Evolutionary conservation across 2,113 vertebrate species (phyloP).

Genomic region (Prionailurus viverrinus): DNA sequence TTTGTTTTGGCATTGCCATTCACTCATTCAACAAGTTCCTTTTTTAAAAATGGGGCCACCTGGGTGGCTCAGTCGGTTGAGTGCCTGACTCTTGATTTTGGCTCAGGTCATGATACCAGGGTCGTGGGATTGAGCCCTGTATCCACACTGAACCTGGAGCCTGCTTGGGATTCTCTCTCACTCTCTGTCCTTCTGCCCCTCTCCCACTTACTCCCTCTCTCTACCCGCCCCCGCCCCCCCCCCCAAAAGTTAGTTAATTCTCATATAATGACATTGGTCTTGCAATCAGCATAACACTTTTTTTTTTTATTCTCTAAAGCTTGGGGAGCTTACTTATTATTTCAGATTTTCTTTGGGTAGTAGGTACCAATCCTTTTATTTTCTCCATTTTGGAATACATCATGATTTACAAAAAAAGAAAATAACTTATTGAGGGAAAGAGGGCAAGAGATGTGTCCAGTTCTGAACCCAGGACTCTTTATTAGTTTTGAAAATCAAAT

Average conservation of each 20-base stretch:
- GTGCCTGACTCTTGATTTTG: too few relatives aligned
- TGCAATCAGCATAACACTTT: background rate
- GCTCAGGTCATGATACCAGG: too few relatives aligned
- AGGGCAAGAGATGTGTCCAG: background rate
- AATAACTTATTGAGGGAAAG: background rate
- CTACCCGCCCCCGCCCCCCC: too few relatives aligned
- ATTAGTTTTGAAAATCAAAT: background rate
- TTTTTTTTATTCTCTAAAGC: background rate
- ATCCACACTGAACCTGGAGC: too few relatives aligned
- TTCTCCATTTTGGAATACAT: background rate
- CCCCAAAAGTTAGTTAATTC: constrained; percentile 18
- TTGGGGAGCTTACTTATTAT: background rate
- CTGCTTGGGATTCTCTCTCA: too few relatives aligned
- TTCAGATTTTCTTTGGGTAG: background rate
- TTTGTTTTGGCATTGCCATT: constrained; percentile 2
- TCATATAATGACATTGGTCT: background rate
- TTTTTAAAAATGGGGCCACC: background rate
- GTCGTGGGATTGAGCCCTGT: too few relatives aligned
- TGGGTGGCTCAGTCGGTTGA: too few relatives aligned
- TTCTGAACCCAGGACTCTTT: background rate
- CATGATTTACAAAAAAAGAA: background rate
- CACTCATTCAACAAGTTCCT: constrained; percentile 2
- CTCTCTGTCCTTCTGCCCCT: too few relatives aligned
- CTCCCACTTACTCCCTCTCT: too few relatives aligned
- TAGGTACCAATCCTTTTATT: background rate